Evolutionary conservation across 1,140 invertebrate species (phyloP), one percentile per base, ranked within the genome.

Genomic region (Heliothis subflexa): DNA sequence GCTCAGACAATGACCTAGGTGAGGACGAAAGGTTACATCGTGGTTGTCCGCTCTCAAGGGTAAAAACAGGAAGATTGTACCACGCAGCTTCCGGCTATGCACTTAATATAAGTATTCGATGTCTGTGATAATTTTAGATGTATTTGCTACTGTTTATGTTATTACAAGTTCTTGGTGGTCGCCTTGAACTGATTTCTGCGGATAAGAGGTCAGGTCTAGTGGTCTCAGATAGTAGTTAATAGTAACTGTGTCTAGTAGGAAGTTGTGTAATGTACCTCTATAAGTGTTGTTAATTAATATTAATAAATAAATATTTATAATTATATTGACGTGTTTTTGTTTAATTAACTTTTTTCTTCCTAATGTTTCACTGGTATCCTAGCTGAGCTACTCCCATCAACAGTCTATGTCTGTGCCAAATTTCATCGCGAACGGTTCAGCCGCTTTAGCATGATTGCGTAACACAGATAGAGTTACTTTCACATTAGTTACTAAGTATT

Each of bases 121-220:
- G 71, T 18, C 55, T 73, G 71, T 73, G 71, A 73, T 73, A 73
- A 40, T 47, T 73, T 57, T 73, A 73, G 71, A 57, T 21, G 61
- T 59, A 45, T 73, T 40, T 55, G 4, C 21, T 1, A 54, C 0
- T 73, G 55, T 73, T 57, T 72, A 25, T 25, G 2, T 25, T 25
- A 25, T 25, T 25, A 57, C 52, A 55, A 73, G 25, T 73, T 25
- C 33, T 40, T n/a, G 52, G 18, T 12, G 59, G 13, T 50, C 21
- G 71, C 71, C 55, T 45, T 73, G 71, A 73, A 54, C 71, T 47
- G 28, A 40, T 73, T 73, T 40, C 2, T 12, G 4, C 18, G 10
- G 71, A 73, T 14, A 25, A 49, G 71, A 55, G 70, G 50, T 73
- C 55, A 59, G 7, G 2, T 18, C 16, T 49, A 71, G 45, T 11